Percentiles rank a stretch among this genome's conserved stretches.
These are phyloP conservation scores for Drosophila algonquin DNA, from an alignment of 2,888 invertebrate species.

Conservation along the genomic window DNA sequence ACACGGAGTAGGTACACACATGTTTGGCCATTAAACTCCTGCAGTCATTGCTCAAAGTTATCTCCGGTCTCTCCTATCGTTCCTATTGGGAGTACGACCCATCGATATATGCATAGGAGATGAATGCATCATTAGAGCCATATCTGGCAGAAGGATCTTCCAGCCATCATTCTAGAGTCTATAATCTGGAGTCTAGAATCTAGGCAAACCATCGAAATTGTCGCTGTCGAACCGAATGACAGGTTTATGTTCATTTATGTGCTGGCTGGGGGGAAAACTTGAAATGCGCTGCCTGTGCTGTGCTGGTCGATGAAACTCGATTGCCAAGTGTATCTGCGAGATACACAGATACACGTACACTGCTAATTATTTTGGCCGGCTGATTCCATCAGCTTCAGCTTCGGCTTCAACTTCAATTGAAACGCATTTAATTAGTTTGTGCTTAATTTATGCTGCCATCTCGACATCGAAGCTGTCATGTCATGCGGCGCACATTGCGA, in stretches of 20 bases:
- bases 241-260: background rate
- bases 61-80: too few relatives aligned
- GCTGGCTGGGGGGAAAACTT: background rate
- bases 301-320: background rate
- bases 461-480: conserved; percentile 51
- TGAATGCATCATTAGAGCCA: too few relatives aligned
- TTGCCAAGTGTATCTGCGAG: too few relatives aligned
- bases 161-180: background rate
- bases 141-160: background rate
- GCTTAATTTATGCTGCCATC: conserved; percentile 71
- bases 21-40: too few relatives aligned
- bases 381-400: conserved; percentile 51
- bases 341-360: background rate
- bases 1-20: too few relatives aligned
- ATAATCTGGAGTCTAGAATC: background rate
- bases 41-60: too few relatives aligned
- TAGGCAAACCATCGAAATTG: background rate
- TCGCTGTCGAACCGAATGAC: too few relatives aligned
- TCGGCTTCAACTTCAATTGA: conserved; percentile 68
- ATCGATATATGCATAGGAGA: too few relatives aligned
- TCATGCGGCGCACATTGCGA: conserved; percentile 37
- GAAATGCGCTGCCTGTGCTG: background rate
- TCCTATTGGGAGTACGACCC: too few relatives aligned
- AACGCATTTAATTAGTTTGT: conserved; percentile 74
- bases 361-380: conserved; percentile 51